Evolutionary conservation across 2,113 vertebrate genomes (phyloP), one percentile per base, ranked within the genome.

Genomic region (Chiloscyllium plagiosum): DNA sequence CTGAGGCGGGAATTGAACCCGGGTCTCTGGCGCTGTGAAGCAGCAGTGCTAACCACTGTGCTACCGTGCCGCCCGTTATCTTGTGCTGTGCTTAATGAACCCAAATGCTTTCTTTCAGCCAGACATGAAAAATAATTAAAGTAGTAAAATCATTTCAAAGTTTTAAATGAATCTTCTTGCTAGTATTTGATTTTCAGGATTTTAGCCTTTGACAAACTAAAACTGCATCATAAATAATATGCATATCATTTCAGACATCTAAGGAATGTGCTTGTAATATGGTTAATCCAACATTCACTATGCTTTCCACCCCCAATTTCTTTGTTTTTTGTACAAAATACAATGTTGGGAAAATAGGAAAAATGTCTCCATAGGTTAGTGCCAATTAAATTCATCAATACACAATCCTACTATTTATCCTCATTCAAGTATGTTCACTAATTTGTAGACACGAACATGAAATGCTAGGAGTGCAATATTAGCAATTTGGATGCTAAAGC

Each of bases 221-320:
- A 96, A 97, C 97, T 97, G 97, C 96, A 96, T 96, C 96, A 98
- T 97, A 97, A 97, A 97, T 97, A 97, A 97, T 97, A 97, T 95
- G 96, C 96, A 96, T 98, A 97, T 96, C 96, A 98, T 97, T 96
- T 96, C 96, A 98, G 97, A 96, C 96, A 98, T 98, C 97, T 97
- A 94, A 98, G 97, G 98, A 98, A 98, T 98, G 97, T 80, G 96
- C 96, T 96, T 96, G 97, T 97, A 97, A 97, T 96, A 97, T 97
- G 95, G 96, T 97, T 95, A 96, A 95, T 96, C 96, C 96, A 96
- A 96, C 96, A 96, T 90, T 96, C 96, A 96, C 90, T 96, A 96
- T 96, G 96, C 96, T 97, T 78, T 97, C 97, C 96, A 96, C 97
- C 96, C 97, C 96, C 96, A 97, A 96, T 96, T 96, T 96, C 97